These are phyloP conservation scores for Tethea ocularis DNA, from an alignment of 2,888 invertebrate genomes.

Conservation along the genomic window DNA sequence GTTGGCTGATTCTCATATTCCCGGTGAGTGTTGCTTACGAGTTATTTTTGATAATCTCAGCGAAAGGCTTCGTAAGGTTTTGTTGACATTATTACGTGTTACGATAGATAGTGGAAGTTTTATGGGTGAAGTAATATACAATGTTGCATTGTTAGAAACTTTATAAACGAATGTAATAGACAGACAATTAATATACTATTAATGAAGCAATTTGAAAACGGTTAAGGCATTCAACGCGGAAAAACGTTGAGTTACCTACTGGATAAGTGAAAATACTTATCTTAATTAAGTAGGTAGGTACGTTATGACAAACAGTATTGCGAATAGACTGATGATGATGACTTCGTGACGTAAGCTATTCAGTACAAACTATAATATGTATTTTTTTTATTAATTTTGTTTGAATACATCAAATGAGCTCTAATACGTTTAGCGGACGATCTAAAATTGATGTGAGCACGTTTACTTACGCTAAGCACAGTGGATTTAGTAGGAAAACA, in stretches of 20 bases:
- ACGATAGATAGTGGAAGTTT: slow-evolving; percentile 20
- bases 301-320: neutral
- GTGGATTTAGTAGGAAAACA: neutral
- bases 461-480: neutral
- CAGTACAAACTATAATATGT: neutral
- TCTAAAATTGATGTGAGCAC: neutral
- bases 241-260: neutral
- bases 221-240: neutral
- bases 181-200: neutral
- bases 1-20: slow-evolving; percentile 30
- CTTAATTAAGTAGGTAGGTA: too few relatives aligned
- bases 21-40: slow-evolving; percentile 48
- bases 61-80: slow-evolving; percentile 48
- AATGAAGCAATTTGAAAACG: neutral
- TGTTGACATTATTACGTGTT: slow-evolving; percentile 59
- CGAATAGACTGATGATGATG: neutral
- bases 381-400: neutral
- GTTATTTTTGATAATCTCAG: slow-evolving; percentile 40
- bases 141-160: neutral
- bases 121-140: neutral
- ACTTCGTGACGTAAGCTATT: neutral
- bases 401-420: neutral
- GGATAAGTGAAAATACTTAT: neutral
- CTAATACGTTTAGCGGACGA: neutral
- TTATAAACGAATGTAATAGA: too few relatives aligned